These are phyloP conservation scores for Ochropleura plecta DNA, from an alignment of 2,888 invertebrate genomes.

Conservation along the genomic window DNA sequence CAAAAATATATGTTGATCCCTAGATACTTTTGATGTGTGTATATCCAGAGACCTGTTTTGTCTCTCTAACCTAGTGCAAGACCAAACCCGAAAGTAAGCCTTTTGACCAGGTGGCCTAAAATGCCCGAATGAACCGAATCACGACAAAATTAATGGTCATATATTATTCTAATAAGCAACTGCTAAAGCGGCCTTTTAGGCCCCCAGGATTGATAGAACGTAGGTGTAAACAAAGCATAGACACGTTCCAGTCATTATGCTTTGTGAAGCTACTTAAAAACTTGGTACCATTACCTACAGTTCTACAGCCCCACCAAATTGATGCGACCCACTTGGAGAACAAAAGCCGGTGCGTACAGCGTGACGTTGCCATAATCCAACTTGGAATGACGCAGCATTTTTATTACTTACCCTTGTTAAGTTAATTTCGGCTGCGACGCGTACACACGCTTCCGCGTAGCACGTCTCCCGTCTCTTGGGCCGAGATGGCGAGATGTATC, in stretches of 20 bases:
- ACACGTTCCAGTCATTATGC: conserved; percentile 5
- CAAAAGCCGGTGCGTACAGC: conserved; percentile 50
- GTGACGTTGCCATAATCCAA: conserved; percentile 56
- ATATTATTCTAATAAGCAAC: too few relatives aligned
- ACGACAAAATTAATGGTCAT: too few relatives aligned
- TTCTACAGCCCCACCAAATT: conserved; percentile 36
- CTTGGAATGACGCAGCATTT: conserved; percentile 64
- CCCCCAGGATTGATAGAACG: background rate
- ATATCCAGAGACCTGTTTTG: background rate
- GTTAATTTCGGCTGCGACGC: conserved; percentile 76
- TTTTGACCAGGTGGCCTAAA: too few relatives aligned
- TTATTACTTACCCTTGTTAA: conserved; percentile 73
- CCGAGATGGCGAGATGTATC: conserved; percentile 82
- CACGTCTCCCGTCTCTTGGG: conserved; percentile 67
- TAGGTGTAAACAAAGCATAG: background rate
- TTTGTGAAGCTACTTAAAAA: conserved; percentile 15
- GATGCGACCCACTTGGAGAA: conserved; percentile 58
- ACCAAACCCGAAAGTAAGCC: too few relatives aligned
- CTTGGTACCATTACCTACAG: conserved; percentile 33
- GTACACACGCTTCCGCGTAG: conserved; percentile 74
- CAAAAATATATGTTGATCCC: too few relatives aligned
- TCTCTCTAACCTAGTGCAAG: background rate
- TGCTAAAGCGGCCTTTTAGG: too few relatives aligned
- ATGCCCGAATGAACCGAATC: too few relatives aligned
- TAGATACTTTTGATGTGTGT: too few relatives aligned